Percentiles rank a stretch among this genome's conserved stretches.
Evolutionary conservation across 1,140 invertebrate species (phyloP).

Genomic region (Mylabris phalerata): DNA sequence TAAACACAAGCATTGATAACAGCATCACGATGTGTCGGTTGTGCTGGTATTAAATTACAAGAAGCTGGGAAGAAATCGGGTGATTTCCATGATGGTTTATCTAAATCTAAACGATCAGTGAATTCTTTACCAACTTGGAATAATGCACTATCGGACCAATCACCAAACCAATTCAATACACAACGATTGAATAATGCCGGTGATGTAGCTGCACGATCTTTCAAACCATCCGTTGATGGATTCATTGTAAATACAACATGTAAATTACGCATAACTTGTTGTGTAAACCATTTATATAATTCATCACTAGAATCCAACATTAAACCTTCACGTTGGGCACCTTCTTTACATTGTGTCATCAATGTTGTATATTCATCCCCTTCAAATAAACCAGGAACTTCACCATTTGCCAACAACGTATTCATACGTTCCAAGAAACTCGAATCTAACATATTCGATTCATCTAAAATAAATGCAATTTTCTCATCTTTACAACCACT

Average conservation of each 20-base stretch:
- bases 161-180: conserved; percentile 99
- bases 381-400: conserved; percentile 90
- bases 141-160: conserved; percentile 96
- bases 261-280: conserved; percentile 97
- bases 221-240: conserved; percentile 94
- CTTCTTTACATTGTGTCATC: conserved; percentile 99
- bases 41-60: conserved; percentile 66
- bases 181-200: conserved; percentile 99
- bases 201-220: conserved; percentile 96
- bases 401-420: conserved; percentile 96
- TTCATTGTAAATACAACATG: conserved; percentile 99
- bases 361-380: conserved; percentile 97
- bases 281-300: conserved; percentile 97
- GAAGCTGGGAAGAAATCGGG: conserved; percentile 85
- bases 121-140: conserved; percentile 93
- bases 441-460: conserved; percentile 98
- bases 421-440: conserved; percentile 99
- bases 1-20: conserved; percentile 98
- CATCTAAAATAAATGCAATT: conserved; percentile 98
- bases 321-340: conserved; percentile 92
- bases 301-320: conserved; percentile 99
- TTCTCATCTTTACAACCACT: conserved; percentile 98
- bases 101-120: conserved; percentile 75
- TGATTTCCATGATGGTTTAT: conserved; percentile 70
- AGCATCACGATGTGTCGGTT: conserved; percentile 82